A percentile compares a stretch with the other conserved stretches of the same genome.
These are phyloP conservation scores for Geotrupes spiniger DNA, from an alignment of 2,888 invertebrate species.

Conservation along the genomic window DNA sequence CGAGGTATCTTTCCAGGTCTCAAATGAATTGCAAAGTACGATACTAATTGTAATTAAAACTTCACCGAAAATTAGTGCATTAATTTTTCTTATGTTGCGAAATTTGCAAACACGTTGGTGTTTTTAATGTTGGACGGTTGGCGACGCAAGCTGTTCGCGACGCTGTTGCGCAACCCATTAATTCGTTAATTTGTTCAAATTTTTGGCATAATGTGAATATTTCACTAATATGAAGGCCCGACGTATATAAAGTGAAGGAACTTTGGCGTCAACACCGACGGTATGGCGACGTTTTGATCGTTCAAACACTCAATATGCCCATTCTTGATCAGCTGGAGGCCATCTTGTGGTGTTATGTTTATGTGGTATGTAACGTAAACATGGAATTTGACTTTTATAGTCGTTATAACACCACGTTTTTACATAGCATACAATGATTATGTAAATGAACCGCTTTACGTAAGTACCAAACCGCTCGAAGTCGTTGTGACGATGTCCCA, in stretches of 20 bases:
- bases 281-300: slow-evolving; percentile 8
- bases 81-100: too few relatives aligned
- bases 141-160: slow-evolving; percentile 15
- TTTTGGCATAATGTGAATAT: slow-evolving; percentile 30
- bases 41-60: too few relatives aligned
- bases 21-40: too few relatives aligned
- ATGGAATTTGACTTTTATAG: slow-evolving; percentile 44
- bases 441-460: slow-evolving; percentile 10
- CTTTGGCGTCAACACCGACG: slow-evolving; percentile 9
- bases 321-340: slow-evolving; percentile 44
- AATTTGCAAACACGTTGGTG: too few relatives aligned
- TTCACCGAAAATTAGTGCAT: too few relatives aligned
- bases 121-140: slow-evolving; percentile 5
- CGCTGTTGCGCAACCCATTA: slow-evolving; percentile 47
- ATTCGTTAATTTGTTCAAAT: slow-evolving; percentile 29
- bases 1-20: too few relatives aligned
- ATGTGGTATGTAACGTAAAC: slow-evolving; percentile 43
- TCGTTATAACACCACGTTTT: slow-evolving; percentile 7
- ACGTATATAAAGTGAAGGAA: slow-evolving; percentile 6
- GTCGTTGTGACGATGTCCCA: slow-evolving; percentile 2
- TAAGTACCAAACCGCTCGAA: slow-evolving; percentile 6
- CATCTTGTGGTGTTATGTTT: slow-evolving; percentile 45
- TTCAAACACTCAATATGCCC: slow-evolving; percentile 29
- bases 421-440: slow-evolving; percentile 11
- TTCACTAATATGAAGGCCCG: slow-evolving; percentile 9